Percentiles rank a stretch among this genome's conserved stretches.
phyloP scores from a whole-genome alignment of 2,888 invertebrate species.

The Oligia fasciuncula region DNA sequence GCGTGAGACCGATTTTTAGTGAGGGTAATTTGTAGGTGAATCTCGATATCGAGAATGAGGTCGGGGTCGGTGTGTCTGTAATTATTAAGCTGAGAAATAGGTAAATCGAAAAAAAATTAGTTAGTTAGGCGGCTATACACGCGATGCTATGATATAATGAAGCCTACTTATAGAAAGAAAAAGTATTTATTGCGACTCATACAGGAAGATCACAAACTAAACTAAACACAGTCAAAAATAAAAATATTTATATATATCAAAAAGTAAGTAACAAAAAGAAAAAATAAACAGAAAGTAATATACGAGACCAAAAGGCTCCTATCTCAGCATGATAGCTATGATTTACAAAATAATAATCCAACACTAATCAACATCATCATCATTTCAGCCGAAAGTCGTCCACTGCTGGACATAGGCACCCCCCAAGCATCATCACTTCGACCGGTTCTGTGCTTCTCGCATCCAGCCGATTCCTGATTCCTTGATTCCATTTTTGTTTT shows the following conservation, averaged over 20 bases:
- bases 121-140: slow-evolving; percentile 18
- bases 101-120: slow-evolving; percentile 17
- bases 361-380: neutral
- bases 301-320: no score
- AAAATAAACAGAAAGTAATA: no score
- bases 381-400: neutral
- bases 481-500: neutral
- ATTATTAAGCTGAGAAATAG: neutral
- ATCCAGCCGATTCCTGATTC: neutral
- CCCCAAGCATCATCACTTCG: neutral
- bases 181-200: no score
- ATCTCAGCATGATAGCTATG: neutral
- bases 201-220: no score
- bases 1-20: slow-evolving; percentile 74
- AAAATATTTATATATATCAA: no score
- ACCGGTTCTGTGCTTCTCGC: neutral
- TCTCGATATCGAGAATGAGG: slow-evolving; percentile 76
- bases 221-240: no score
- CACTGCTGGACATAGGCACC: no score
- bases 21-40: slow-evolving; percentile 70
- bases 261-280: no score
- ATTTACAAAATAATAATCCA: neutral
- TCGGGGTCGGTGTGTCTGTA: slow-evolving; percentile 39
- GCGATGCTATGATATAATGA: neutral
- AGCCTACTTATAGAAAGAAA: neutral